phyloP scores from a whole-genome alignment of 2,113 vertebrate species.

The Anoura caudifer region DNA sequence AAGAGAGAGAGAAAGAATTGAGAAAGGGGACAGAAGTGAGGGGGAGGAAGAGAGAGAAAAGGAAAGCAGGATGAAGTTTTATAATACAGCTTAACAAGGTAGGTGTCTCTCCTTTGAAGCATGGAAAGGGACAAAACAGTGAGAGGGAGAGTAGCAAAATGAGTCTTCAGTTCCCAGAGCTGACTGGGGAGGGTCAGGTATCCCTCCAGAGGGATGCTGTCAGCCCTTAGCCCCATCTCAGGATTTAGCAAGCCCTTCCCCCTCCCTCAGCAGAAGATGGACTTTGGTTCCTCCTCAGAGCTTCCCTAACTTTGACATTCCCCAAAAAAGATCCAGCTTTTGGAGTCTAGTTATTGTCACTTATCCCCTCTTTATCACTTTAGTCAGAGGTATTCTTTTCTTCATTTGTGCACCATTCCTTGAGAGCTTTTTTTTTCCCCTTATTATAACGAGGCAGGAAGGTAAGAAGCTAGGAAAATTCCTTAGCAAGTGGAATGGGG shows the following conservation, averaged over 20 bases:
- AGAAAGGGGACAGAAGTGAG: not conserved
- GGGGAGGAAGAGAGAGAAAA: not conserved
- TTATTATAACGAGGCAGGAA: not conserved
- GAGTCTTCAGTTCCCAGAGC: not conserved
- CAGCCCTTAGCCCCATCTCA: fast-evolving
- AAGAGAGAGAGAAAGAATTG: not conserved
- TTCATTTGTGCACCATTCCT: not conserved
- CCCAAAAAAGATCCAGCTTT: not conserved
- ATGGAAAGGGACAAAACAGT: too few species aligned
- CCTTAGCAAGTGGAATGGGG: not conserved
- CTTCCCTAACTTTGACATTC: not conserved
- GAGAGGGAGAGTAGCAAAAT: not conserved
- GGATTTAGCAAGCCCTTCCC: too few species aligned
- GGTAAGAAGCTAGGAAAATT: not conserved
- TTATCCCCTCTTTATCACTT: not conserved
- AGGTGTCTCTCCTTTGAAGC: not conserved
- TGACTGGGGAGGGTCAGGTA: not conserved
- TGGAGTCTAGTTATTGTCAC: not conserved
- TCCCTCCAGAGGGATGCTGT: too few species aligned
- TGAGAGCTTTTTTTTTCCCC: not conserved
- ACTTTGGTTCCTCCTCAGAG: not conserved
- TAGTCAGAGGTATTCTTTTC: not conserved
- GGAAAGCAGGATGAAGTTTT: not conserved
- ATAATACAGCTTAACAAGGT: not conserved
- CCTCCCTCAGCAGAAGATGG: not conserved